Conservation (phyloP, 2,888 invertebrate genomes). For the Suillia variegata region DNA sequence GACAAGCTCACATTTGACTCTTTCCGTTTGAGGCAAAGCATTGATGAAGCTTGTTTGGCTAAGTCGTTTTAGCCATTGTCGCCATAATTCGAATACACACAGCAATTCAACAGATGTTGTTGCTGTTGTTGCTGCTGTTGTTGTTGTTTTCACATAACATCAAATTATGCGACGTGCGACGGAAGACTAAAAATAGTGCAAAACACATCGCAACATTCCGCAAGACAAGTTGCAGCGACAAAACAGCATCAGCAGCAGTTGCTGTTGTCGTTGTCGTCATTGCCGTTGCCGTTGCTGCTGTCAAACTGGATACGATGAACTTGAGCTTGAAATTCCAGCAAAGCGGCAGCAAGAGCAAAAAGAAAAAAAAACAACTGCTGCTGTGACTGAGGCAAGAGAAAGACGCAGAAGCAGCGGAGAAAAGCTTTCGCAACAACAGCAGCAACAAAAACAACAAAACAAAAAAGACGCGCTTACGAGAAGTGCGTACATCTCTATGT, state of each 20-base stretch:
- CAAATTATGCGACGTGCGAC: not conserved
- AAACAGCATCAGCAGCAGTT: not conserved
- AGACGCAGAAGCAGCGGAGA: not conserved
- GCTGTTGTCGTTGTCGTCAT: slow-evolving; percentile 4
- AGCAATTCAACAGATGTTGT: no score
- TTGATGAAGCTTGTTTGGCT: no score
- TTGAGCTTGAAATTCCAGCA: slow-evolving; percentile 25
- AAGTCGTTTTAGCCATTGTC: no score
- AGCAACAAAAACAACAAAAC: slow-evolving; percentile 4
- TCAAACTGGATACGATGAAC: slow-evolving; percentile 23
- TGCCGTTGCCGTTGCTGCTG: not conserved
- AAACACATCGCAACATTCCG: not conserved
- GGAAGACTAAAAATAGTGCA: not conserved
- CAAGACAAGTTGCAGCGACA: not conserved
- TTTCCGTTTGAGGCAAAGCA: no score
- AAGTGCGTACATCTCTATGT: no score
- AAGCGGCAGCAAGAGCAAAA: not conserved
- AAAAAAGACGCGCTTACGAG: no score
- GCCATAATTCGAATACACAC: no score
- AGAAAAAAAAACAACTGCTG: not conserved
- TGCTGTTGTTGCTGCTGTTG: no score
- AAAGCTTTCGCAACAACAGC: slow-evolving; percentile 21
- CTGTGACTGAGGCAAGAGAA: not conserved
- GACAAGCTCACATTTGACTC: not conserved
- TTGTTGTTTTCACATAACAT: not conserved